phyloP scores from a whole-genome alignment of 2,797 vertebrate genomes.

The Okamejei kenojei region DNA sequence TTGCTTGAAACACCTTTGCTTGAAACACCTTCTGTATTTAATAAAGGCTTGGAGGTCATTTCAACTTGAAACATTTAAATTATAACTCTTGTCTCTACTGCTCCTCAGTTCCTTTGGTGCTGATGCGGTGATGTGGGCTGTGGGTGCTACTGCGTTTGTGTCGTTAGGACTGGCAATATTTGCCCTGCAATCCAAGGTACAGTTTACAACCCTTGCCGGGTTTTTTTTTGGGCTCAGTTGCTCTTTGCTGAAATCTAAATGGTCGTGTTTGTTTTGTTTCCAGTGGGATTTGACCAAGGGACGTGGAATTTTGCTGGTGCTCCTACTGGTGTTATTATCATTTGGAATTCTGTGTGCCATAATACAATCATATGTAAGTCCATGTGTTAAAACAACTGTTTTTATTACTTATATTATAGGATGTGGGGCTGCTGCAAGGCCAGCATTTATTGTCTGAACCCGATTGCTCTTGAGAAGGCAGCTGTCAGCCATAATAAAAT shows the following conservation, averaged over 20 bases:
- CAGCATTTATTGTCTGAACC: no score
- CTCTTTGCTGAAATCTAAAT: not conserved
- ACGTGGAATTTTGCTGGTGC: slow-evolving; percentile 55
- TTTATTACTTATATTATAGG: no score
- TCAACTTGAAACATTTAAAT: not conserved
- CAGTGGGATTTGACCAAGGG: slow-evolving; percentile 69
- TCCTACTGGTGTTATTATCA: slow-evolving; percentile 55
- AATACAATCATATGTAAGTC: slow-evolving; percentile 49
- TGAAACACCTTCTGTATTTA: not conserved
- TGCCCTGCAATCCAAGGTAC: slow-evolving; percentile 71
- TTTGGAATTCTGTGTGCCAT: slow-evolving; percentile 63
- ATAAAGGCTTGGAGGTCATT: not conserved
- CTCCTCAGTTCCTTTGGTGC: slow-evolving; percentile 58
- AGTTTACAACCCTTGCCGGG: slow-evolving; percentile 37
- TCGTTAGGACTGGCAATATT: slow-evolving; percentile 64
- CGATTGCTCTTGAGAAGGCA: no score
- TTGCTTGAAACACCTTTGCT: not conserved
- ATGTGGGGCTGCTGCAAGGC: no score
- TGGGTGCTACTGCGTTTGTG: slow-evolving; percentile 61
- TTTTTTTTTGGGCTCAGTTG: not conserved
- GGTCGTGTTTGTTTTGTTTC: slow-evolving; percentile 40
- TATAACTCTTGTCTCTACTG: not conserved
- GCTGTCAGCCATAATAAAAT: no score
- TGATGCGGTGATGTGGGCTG: slow-evolving; percentile 66
- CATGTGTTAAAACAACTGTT: not conserved